These are phyloP conservation scores for Spicauda simplicius DNA, from an alignment of 2,888 invertebrate genomes.

Conservation along the genomic window DNA sequence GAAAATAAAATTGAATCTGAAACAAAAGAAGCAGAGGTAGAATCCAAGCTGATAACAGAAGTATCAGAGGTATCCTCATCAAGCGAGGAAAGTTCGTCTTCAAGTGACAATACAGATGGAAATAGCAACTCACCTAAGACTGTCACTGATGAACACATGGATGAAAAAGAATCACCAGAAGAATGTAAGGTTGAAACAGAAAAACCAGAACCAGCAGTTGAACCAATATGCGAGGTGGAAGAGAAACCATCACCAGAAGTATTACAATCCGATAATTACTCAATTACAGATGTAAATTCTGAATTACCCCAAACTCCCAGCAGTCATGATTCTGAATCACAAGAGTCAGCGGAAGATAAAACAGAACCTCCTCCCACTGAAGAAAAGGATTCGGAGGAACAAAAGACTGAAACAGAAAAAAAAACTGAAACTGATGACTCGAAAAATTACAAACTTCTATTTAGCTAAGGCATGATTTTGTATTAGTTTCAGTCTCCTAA, in stretches of 20 bases:
- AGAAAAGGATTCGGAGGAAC: constrained; percentile 34
- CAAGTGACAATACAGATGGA: constrained; percentile 77
- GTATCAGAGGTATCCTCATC: constrained; percentile 68
- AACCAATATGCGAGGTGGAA: constrained; percentile 40
- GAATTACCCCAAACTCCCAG: constrained; percentile 57
- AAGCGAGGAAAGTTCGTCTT: constrained; percentile 78
- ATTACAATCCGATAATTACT: constrained; percentile 69
- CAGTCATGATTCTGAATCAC: constrained; percentile 40
- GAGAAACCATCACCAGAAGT: constrained; percentile 51
- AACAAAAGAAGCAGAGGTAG: constrained; percentile 62
- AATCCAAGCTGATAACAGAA: constrained; percentile 57
- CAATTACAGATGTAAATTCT: constrained; percentile 75
- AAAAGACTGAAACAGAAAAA: constrained; percentile 42
- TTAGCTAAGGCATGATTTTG: neutral
- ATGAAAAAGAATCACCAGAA: constrained; percentile 57
- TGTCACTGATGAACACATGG: constrained; percentile 56
- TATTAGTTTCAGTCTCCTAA: neutral
- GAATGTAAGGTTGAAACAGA: constrained; percentile 50
- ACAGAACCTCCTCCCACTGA: constrained; percentile 27
- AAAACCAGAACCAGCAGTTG: constrained; percentile 40
- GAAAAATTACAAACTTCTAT: neutral
- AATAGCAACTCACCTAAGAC: constrained; percentile 77
- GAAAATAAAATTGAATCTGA: constrained; percentile 72
- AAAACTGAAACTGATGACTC: constrained; percentile 37
- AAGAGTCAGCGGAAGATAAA: constrained; percentile 34